Evolutionary conservation across 1,140 invertebrate genomes (phyloP), one percentile per base, ranked within the genome.

Genomic region (Drosophila orena): DNA sequence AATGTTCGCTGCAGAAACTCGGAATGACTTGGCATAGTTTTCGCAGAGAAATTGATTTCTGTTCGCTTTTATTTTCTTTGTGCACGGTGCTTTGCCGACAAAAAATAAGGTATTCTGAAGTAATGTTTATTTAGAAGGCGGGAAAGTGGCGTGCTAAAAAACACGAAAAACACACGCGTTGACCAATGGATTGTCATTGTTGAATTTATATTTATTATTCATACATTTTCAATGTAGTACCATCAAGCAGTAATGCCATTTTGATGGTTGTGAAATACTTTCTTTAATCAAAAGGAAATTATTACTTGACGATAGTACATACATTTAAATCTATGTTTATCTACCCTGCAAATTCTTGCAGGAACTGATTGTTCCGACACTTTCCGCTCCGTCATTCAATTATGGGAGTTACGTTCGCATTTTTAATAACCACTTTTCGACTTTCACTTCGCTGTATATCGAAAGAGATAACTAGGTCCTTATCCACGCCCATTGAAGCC

Each of bases 11-110:
- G 60, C 44, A 66, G 50, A 59, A 66, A 65, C 44, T 17, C 44
- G 8, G 15, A 66, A 53, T 66, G 64, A 53, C 64, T 68, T 68
- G 64, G 64, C 64, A 68, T 66, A 71, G 54, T 72, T 72, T 58
- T 38, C n/a, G 27, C 61, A 52, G 60, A 55, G 62, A 46, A 68
- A 70, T 55, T 70, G 66, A 69, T 70, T 55, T 69, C 40, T 69
- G 30, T 47, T 34, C 7, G 17, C 43, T 27, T 60, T 30, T 30
- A 30, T 30, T 30, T 30, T 30, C 30, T 30, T 30, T 30, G 1
- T 30, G 27, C 27, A 7, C 27, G 27, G 6, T 7, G 30, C 7
- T 30, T 44, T 60, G n/a, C 20, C 30, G 40, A 15, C 57, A 46
- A 59, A 40, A 37, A 62, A 49, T 22, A 14, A 64, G 38, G 38